Evolutionary conservation across 1,140 invertebrate genomes (phyloP).

Genomic region (Aphidius gifuensis): DNA sequence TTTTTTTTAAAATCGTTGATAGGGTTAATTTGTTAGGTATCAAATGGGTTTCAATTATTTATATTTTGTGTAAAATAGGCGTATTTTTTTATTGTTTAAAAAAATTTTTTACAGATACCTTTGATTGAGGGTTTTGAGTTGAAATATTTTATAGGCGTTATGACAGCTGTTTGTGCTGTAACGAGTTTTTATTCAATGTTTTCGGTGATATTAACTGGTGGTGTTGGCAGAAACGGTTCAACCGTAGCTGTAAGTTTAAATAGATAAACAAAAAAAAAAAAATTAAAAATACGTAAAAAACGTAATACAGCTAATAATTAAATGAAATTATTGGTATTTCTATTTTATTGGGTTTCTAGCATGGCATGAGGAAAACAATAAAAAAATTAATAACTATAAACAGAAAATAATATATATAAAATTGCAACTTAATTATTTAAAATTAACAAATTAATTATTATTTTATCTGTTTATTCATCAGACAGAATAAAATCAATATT

Average conservation of each 20-base stretch:
- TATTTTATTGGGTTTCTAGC: conserved; percentile 37
- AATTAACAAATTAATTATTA: no score
- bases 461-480: no score
- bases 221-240: conserved; percentile 94
- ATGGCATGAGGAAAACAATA: conserved; percentile 49
- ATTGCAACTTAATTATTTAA: no score
- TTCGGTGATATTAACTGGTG: conserved; percentile 84
- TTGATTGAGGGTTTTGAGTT: conserved; percentile 64
- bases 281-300: not conserved
- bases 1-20: not conserved
- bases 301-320: no score
- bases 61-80: not conserved
- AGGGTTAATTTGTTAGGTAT: not conserved
- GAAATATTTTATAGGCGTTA: conserved; percentile 70
- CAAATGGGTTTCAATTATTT: not conserved
- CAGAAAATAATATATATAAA: no score
- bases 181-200: conserved; percentile 67
- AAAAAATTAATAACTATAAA: conserved; percentile 1
- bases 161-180: conserved; percentile 67
- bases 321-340: no score
- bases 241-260: conserved; percentile 76
- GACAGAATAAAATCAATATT: no score
- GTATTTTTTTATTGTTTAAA: conserved; percentile 35
- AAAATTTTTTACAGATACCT: conserved; percentile 55
- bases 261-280: conserved; percentile 32